Conservation (phyloP, 2,797 vertebrate species). For the Eupleurogrammus muticus region DNA sequence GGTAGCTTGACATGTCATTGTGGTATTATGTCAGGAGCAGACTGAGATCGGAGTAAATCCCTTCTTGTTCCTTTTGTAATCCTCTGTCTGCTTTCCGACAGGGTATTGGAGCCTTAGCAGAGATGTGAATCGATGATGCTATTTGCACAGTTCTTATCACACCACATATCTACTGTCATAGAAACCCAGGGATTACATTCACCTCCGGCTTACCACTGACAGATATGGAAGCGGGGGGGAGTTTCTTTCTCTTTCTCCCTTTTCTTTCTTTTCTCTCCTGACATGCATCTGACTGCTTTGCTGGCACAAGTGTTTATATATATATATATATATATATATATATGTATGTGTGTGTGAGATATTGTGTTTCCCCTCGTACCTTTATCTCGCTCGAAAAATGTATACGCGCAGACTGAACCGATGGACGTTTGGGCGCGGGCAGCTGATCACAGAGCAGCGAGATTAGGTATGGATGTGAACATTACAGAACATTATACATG, state of each 20-base stretch:
- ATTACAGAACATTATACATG: conserved; percentile 57
- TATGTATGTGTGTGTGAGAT: neutral
- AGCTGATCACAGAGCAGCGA: conserved; percentile 54
- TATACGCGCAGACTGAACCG: conserved; percentile 44
- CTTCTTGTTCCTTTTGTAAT: conserved; percentile 63
- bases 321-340: too few relatives aligned
- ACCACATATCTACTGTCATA: conserved; percentile 60
- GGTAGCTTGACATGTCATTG: conserved; percentile 46
- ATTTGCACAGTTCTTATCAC: conserved; percentile 73
- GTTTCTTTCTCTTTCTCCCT: conserved; percentile 2
- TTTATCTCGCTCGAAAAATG: conserved; percentile 26
- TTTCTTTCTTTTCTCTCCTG: neutral
- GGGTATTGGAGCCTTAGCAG: conserved; percentile 50
- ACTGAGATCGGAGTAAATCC: conserved; percentile 66
- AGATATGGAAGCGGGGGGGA: conserved; percentile 19
- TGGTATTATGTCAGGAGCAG: conserved; percentile 59
- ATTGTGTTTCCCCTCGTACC: neutral
- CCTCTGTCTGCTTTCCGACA: conserved; percentile 55
- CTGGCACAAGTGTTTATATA: neutral
- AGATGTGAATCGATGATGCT: conserved; percentile 68
- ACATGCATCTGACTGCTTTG: neutral
- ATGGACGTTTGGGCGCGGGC: conserved; percentile 55
- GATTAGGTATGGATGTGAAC: conserved; percentile 63
- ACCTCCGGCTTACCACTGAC: conserved; percentile 38
- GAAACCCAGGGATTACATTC: conserved; percentile 65